phyloP scores from a whole-genome alignment of 2,888 invertebrate genomes.

The Globia sparganii region DNA sequence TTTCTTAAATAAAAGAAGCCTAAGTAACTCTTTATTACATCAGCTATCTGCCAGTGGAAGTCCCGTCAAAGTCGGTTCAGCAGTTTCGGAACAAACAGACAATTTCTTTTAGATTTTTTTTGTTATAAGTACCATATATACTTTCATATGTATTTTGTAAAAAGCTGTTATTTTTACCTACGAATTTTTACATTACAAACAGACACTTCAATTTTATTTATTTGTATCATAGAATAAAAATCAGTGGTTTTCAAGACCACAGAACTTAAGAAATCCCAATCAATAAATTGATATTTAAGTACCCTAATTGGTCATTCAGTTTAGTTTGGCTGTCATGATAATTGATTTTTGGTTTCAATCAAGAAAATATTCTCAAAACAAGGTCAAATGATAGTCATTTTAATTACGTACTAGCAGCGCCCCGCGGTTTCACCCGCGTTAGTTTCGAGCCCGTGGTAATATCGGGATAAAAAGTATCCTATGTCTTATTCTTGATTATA shows the following conservation, averaged over 20 bases:
- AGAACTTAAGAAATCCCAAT: neutral
- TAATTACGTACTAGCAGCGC: too few relatives aligned
- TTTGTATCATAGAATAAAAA: neutral
- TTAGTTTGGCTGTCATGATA: neutral
- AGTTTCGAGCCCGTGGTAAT: too few relatives aligned
- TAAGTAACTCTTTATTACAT: neutral
- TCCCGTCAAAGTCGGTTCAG: neutral
- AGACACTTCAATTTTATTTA: too few relatives aligned
- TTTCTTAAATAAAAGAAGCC: neutral
- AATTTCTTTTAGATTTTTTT: too few relatives aligned
- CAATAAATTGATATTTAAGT: neutral
- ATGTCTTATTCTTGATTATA: too few relatives aligned
- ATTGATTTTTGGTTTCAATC: neutral
- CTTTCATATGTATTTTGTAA: too few relatives aligned
- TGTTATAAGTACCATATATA: too few relatives aligned
- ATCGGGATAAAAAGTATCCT: too few relatives aligned
- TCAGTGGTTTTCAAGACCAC: neutral
- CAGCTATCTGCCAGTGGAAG: neutral
- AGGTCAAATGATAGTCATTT: neutral
- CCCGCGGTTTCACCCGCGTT: too few relatives aligned
- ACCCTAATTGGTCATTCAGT: neutral
- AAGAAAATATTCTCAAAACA: neutral
- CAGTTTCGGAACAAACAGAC: neutral
- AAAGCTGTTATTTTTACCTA: too few relatives aligned
- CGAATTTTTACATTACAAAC: too few relatives aligned